phyloP scores from a whole-genome alignment of 2,113 vertebrate species.

The Phrynosoma platyrhinos region DNA sequence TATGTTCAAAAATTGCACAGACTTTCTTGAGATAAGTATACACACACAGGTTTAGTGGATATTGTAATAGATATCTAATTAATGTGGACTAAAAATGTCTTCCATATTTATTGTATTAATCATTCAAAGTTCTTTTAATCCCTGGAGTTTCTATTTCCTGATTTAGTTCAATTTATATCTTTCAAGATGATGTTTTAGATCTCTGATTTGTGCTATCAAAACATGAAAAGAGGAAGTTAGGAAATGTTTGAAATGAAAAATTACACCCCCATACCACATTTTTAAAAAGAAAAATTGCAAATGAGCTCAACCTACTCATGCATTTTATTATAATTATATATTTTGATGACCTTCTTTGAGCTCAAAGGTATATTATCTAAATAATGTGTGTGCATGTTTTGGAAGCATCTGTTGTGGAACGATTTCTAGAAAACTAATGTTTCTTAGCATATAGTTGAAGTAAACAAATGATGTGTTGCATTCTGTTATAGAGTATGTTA shows the following conservation, averaged over 20 bases:
- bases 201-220: slow-evolving; percentile 41
- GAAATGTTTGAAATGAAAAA: slow-evolving; percentile 60
- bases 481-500: slow-evolving; percentile 51
- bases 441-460: slow-evolving; percentile 42
- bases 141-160: slow-evolving; percentile 34
- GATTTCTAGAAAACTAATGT: slow-evolving; percentile 57
- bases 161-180: slow-evolving; percentile 35
- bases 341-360: slow-evolving; percentile 68
- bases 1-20: background rate
- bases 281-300: slow-evolving; percentile 55
- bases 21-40: background rate
- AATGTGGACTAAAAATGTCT: background rate
- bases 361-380: slow-evolving; percentile 58
- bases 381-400: slow-evolving; percentile 54
- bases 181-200: slow-evolving; percentile 44
- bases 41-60: background rate
- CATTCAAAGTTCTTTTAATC: slow-evolving; percentile 14
- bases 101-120: slow-evolving; percentile 33
- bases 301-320: slow-evolving; percentile 50
- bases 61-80: background rate
- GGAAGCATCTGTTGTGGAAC: slow-evolving; percentile 67
- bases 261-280: slow-evolving; percentile 56
- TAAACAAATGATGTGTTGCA: slow-evolving; percentile 54
- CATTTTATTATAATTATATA: slow-evolving; percentile 61
- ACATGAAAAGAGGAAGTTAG: slow-evolving; percentile 41